Evolutionary conservation across 1,140 invertebrate species (phyloP).

Genomic region (Meloidogyne exigua): DNA sequence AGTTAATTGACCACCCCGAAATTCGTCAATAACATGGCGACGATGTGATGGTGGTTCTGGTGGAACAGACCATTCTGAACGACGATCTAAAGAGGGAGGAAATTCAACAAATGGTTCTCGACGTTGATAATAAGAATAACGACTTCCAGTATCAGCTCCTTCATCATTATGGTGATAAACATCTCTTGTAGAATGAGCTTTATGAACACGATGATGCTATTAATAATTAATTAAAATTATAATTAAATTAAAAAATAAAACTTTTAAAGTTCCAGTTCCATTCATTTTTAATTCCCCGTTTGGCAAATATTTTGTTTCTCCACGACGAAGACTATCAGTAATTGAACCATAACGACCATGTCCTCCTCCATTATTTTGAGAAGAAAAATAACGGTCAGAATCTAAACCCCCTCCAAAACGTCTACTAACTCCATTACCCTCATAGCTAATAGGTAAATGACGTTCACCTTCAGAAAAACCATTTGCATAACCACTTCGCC

Average conservation of each 20-base stretch:
- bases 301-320: slow-evolving; percentile 57
- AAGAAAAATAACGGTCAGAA: slow-evolving; percentile 17
- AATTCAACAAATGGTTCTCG: slow-evolving; percentile 56
- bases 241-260: neutral
- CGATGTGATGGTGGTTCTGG: slow-evolving; percentile 52
- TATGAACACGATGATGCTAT: slow-evolving; percentile 53
- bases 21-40: slow-evolving; percentile 15
- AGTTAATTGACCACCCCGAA: slow-evolving; percentile 21
- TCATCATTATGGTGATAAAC: slow-evolving; percentile 46
- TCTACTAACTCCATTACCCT: slow-evolving; percentile 16
- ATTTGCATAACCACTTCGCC: slow-evolving; percentile 34
- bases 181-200: slow-evolving; percentile 43
- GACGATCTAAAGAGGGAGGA: slow-evolving; percentile 55
- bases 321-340: slow-evolving; percentile 55
- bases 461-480: slow-evolving; percentile 10
- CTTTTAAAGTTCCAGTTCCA: slow-evolving; percentile 14
- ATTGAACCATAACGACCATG: slow-evolving; percentile 54
- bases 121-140: slow-evolving; percentile 47
- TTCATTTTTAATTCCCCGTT: slow-evolving; percentile 54
- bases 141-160: slow-evolving; percentile 32
- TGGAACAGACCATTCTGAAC: slow-evolving; percentile 22
- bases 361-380: slow-evolving; percentile 23
- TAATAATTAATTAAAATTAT: neutral
- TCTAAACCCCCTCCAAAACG: slow-evolving; percentile 25
- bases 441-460: slow-evolving; percentile 32